Percentiles rank a stretch among this genome's conserved stretches.
Evolutionary conservation across 2,797 vertebrate species (phyloP).

Genomic region (Scyliorhinus canicula): DNA sequence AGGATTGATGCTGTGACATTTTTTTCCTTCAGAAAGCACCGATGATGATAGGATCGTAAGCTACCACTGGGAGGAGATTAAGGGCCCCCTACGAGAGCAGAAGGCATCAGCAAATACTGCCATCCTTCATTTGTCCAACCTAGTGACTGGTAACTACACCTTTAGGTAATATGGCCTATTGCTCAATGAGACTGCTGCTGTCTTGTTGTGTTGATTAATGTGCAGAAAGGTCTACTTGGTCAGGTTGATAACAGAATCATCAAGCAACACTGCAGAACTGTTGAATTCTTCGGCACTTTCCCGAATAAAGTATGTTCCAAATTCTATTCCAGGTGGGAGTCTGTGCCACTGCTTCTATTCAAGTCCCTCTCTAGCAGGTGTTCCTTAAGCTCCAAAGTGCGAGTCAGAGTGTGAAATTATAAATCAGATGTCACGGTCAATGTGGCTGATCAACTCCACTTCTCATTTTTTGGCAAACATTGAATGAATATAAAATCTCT

Average conservation of each 20-base stretch:
- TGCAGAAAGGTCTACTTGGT: neutral
- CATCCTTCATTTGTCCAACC: slow-evolving; percentile 56
- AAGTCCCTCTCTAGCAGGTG: neutral
- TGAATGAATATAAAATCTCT: neutral
- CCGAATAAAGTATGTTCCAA: neutral
- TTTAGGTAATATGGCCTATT: slow-evolving; percentile 58
- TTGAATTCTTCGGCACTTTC: neutral
- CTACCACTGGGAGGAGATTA: slow-evolving; percentile 69
- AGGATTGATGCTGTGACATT: neutral
- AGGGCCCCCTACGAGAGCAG: slow-evolving; percentile 56
- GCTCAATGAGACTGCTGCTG: neutral
- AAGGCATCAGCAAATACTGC: slow-evolving; percentile 56
- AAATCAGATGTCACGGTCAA: neutral
- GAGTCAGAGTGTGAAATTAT: neutral
- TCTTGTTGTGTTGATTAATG: neutral
- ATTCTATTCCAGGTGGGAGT: neutral
- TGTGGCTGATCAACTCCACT: neutral
- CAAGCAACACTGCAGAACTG: neutral
- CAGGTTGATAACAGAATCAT: neutral
- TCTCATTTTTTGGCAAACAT: neutral
- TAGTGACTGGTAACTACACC: slow-evolving; percentile 65
- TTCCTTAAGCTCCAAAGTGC: neutral
- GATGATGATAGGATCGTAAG: slow-evolving; percentile 64
- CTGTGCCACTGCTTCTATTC: neutral
- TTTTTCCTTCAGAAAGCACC: slow-evolving; percentile 55